A percentile compares a stretch with the other conserved stretches of the same genome.
phyloP scores from a whole-genome alignment of 2,797 vertebrate species.

The Natrix natrix region DNA sequence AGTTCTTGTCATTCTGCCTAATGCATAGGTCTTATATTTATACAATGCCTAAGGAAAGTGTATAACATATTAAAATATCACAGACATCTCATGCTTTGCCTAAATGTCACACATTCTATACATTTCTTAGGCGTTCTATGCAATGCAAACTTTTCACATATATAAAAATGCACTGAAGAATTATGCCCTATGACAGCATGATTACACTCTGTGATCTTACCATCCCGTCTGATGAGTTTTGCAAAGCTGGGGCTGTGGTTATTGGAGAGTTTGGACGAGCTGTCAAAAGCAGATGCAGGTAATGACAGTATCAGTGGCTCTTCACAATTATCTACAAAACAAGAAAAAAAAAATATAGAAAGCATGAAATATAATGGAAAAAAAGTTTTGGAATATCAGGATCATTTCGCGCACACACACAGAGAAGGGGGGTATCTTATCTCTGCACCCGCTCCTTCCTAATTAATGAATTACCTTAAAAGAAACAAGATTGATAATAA shows the following conservation, averaged over 20 bases:
- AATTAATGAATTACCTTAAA: conserved; percentile 5
- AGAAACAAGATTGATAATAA: background rate
- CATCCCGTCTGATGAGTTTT: conserved; percentile 81
- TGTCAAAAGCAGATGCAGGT: conserved; percentile 78
- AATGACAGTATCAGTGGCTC: conserved; percentile 76
- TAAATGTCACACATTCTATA: background rate
- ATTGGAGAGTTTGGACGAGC: conserved; percentile 76
- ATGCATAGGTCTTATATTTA: background rate
- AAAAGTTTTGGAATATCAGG: background rate
- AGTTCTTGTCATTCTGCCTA: background rate
- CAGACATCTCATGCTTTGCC: background rate
- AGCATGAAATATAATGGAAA: conserved; percentile 43
- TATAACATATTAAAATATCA: background rate
- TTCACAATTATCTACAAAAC: conserved; percentile 81
- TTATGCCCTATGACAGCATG: conserved; percentile 31
- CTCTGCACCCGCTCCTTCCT: background rate
- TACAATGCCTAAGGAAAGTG: background rate
- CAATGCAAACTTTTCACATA: background rate
- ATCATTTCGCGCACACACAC: background rate
- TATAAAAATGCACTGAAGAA: conserved; percentile 23
- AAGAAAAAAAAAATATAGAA: conserved; percentile 38
- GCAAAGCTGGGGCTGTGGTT: conserved; percentile 74
- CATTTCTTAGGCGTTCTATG: background rate
- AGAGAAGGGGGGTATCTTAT: background rate
- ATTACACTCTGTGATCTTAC: conserved; percentile 67